Base-by-base conservation (phyloP, 2,113 vertebrate genomes). In the Trogon surrucura region DNA sequence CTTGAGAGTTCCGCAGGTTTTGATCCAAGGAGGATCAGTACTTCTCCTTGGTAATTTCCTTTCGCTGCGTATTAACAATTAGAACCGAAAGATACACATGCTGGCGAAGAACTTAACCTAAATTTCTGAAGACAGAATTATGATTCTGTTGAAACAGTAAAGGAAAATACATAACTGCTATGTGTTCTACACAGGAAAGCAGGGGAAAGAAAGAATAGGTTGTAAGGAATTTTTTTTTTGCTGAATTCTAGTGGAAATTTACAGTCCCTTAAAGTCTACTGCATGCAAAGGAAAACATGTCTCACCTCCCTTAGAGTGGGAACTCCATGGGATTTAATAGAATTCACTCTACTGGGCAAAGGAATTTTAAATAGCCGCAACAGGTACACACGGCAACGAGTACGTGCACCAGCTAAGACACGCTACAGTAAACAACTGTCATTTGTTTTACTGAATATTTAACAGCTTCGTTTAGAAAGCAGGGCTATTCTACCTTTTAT, bases 401-500 rank as follows among this genome's bases (percentile, higher is more conserved):
- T 58, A 15, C 77, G 19, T 5, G 85, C 15, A 27, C 27, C 61
- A 29, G 16, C 53, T 15, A 5, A 41, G 94, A 41, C 83, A 81
- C 36, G 91, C 72, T 51, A 30, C 10, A 48, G 57, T 16, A 30
- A 89, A 67, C 88, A 75, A 13, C 25, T 19, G 51, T 20, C 74
- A 60, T n/a, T 17, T 54, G 66, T 87, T 79, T 60, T 9, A 20
- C 9, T 61, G 80, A 73, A 91, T 62, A 95, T 74, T 94, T n/a
- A 89, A 48, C 77, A 87, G 87, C 83, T 93, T 44, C 83, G 30
- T 67, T 95, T 74, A 16, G 25, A 95, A 88, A 94, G 48, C 61
- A 80, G 75, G 73, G 64, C 85, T 61, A 48, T 62, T 90, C 27
- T 90, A 89, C 88, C 84, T 96, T 70, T 72, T 13, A 61, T 71